Percentiles rank a stretch among this genome's conserved stretches.
phyloP scores from a whole-genome alignment of 53 echinoderm and acorn worm species.

The Antedon mediterranea region DNA sequence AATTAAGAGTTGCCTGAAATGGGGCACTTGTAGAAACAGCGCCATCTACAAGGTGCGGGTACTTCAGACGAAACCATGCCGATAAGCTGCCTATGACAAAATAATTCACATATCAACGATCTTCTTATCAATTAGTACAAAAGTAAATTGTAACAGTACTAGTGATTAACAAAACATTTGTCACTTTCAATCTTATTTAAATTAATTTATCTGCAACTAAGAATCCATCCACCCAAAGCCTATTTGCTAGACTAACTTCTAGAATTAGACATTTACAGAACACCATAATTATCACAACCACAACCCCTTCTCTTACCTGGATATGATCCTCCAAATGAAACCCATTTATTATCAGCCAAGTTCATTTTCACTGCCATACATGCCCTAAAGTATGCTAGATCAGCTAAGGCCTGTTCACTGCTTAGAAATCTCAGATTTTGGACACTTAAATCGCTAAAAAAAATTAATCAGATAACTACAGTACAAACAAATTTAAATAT shows the following conservation, averaged over 20 bases:
- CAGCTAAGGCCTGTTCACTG: constrained; percentile 91
- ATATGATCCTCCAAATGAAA: constrained; percentile 89
- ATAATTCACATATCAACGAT: too few relatives aligned
- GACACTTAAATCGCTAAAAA: constrained; percentile 59
- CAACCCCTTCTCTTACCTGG: too few relatives aligned
- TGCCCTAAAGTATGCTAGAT: constrained; percentile 69
- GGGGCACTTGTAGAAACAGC: constrained; percentile 94
- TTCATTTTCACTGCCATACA: constrained; percentile 57
- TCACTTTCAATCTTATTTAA: too few relatives aligned
- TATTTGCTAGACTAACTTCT: too few relatives aligned
- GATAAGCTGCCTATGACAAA: constrained; percentile 47
- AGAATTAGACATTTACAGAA: too few relatives aligned
- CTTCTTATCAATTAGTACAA: too few relatives aligned
- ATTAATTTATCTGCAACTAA: too few relatives aligned
- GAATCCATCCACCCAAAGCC: too few relatives aligned
- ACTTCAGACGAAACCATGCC: constrained; percentile 85
- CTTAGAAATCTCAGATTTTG: constrained; percentile 57
- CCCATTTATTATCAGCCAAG: constrained; percentile 52
- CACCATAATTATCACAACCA: too few relatives aligned
- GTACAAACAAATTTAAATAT: background rate
- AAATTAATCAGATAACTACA: background rate
- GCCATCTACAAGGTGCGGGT: constrained; percentile 83
- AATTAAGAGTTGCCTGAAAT: constrained; percentile 61
- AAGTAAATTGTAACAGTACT: too few relatives aligned
- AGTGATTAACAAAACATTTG: too few relatives aligned